Evolutionary conservation across 2,113 vertebrate genomes (phyloP).

Genomic region (Nothocercus julius): DNA sequence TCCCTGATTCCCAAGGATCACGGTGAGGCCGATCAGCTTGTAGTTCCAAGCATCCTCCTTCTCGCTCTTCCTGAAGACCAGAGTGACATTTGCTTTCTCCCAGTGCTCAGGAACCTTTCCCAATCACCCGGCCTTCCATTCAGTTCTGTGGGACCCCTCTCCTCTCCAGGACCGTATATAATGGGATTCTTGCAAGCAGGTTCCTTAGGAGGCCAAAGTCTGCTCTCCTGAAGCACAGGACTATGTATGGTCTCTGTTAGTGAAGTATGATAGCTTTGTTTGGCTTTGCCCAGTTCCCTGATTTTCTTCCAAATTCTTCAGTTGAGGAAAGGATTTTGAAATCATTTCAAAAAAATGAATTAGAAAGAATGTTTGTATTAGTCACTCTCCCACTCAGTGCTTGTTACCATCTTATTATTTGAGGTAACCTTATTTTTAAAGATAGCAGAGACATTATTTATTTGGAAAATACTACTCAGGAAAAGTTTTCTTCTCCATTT

Average conservation of each 20-base stretch:
- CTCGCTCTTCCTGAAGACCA: too few relatives aligned
- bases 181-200: too few relatives aligned
- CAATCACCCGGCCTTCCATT: too few relatives aligned
- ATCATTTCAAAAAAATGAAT: background rate
- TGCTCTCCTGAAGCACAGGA: too few relatives aligned
- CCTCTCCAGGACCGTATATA: too few relatives aligned
- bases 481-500: constrained; percentile 24
- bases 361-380: background rate
- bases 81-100: too few relatives aligned
- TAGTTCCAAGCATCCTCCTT: too few relatives aligned
- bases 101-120: too few relatives aligned
- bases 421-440: constrained; percentile 1
- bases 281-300: background rate
- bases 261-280: background rate
- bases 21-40: too few relatives aligned
- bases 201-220: too few relatives aligned
- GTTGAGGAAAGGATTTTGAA: background rate
- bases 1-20: too few relatives aligned
- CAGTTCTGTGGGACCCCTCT: too few relatives aligned
- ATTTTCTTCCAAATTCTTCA: background rate
- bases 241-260: background rate
- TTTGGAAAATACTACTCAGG: background rate
- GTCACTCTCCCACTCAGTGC: background rate
- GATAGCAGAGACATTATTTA: background rate
- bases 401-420: background rate